These are phyloP conservation scores for Formicarius rufipectus DNA, from an alignment of 2,113 vertebrate genomes.

Conservation along the genomic window DNA sequence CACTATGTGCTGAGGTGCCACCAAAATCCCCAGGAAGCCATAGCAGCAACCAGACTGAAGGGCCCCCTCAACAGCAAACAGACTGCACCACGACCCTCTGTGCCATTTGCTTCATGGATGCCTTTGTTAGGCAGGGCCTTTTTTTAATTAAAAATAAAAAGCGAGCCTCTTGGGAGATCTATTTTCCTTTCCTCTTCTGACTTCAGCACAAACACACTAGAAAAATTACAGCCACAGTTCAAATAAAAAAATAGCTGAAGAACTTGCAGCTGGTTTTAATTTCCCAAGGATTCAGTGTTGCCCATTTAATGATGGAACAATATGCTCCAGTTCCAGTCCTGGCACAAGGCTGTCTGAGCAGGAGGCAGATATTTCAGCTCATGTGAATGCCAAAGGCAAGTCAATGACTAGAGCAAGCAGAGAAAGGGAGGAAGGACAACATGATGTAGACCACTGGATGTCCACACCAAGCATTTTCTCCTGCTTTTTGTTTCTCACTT, in stretches of 20 bases:
- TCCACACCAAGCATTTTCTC: neutral
- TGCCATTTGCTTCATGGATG: slow-evolving; percentile 12
- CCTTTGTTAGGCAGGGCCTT: neutral
- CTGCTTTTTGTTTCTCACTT: neutral
- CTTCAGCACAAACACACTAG: slow-evolving; percentile 11
- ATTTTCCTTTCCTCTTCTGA: slow-evolving; percentile 42
- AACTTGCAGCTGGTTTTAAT: slow-evolving; percentile 49
- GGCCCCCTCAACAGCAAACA: neutral
- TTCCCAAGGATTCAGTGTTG: neutral
- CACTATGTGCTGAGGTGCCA: neutral
- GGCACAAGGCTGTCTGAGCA: neutral
- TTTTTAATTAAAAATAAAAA: slow-evolving; percentile 25
- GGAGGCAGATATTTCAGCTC: slow-evolving; percentile 10
- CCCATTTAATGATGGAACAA: slow-evolving; percentile 44
- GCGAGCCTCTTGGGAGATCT: slow-evolving; percentile 15
- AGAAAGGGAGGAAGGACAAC: neutral
- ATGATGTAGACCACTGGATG: neutral
- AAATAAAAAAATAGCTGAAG: slow-evolving; percentile 55
- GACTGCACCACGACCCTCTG: neutral
- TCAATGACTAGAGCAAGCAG: neutral
- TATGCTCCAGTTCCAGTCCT: slow-evolving; percentile 40
- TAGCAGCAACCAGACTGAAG: neutral
- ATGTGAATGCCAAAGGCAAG: neutral
- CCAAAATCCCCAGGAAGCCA: neutral
- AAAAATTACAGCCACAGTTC: slow-evolving; percentile 37